Base-by-base conservation (phyloP, 2,888 invertebrate genomes). In the Lasioglossum morio region DNA sequence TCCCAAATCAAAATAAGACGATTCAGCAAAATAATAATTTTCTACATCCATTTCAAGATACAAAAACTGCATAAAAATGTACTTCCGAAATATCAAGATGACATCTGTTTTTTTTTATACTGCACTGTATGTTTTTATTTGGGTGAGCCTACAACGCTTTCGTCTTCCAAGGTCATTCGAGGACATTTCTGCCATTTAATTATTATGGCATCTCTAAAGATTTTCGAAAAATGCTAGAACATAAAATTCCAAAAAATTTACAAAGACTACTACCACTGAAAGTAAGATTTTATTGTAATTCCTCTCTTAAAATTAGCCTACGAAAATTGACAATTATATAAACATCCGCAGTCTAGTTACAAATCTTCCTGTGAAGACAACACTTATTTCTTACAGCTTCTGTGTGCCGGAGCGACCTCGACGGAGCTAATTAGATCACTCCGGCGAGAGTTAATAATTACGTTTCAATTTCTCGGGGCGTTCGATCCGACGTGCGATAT, bases 401-500 rank as follows among this genome's bases (percentile, higher is more conserved):
- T 10, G 53, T 23, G 53, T n/a, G 19, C 23, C 53, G 23, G 53
- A 57, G 57, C 57, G 57, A n/a, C n/a, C 57, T 57, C 57, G 10
- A 10, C 57, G 57, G n/a, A 57, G 57, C 57, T 57, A 57, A 57
- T 57, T 57, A 57, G n/a, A 57, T 10, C 57, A n/a, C 10, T 57
- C 57, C 19, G 53, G 53, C 23, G 23, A n/a, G 57, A 12, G 57
- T n/a, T 57, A 57, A 57, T 63, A 63, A 63, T 63, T 63, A 63
- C 63, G 30, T 63, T 63, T 63, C 63, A 63, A 63, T 63, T 63
- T 27, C 27, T 63, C 30, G 63, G 53, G 46, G 53, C 46, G 60
- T 63, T 63, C 46, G n/a, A 7, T 60, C 72, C 48, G 53, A 84
- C 86, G 80, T 77, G 85, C 77, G 80, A 63, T 63, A 63, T 63